Percentiles rank a stretch among this genome's conserved stretches.
Evolutionary conservation across 2,797 vertebrate genomes (phyloP).

Genomic region (Crocodylus rhombifer): DNA sequence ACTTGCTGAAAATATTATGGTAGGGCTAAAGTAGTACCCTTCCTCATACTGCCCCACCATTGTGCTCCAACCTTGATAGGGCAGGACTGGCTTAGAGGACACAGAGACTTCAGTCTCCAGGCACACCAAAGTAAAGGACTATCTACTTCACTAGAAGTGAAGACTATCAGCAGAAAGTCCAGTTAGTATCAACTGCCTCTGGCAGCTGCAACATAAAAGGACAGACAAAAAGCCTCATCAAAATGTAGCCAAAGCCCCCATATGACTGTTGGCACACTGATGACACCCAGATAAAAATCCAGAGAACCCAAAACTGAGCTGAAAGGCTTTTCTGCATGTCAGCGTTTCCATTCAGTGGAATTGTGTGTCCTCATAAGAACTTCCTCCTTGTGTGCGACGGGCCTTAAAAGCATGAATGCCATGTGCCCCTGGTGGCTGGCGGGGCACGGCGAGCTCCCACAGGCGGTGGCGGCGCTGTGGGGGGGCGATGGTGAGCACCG

Average conservation of each 20-base stretch:
- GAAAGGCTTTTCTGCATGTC: too few species aligned
- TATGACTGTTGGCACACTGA: not conserved
- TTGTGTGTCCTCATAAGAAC: not conserved
- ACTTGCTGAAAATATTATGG: not conserved
- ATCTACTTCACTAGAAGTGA: not conserved
- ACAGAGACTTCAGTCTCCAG: not conserved
- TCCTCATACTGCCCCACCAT: not conserved
- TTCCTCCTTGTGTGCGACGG: not conserved
- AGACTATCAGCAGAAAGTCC: not conserved
- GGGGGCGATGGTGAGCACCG: too few species aligned
- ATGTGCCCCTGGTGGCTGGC: too few species aligned
- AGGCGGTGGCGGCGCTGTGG: too few species aligned
- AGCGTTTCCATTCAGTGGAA: not conserved
- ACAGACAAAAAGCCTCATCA: not conserved
- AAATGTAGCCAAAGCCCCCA: not conserved
- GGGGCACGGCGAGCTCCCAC: too few species aligned
- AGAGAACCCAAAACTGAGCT: too few species aligned
- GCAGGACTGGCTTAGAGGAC: not conserved
- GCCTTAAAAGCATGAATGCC: not conserved
- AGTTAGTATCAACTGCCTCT: not conserved
- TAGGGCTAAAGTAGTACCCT: not conserved
- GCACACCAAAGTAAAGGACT: not conserved
- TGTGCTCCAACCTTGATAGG: not conserved
- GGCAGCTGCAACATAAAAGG: not conserved
- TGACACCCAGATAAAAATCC: not conserved